Conservation (phyloP, 1,140 invertebrate species). For the Pinna nobilis region DNA sequence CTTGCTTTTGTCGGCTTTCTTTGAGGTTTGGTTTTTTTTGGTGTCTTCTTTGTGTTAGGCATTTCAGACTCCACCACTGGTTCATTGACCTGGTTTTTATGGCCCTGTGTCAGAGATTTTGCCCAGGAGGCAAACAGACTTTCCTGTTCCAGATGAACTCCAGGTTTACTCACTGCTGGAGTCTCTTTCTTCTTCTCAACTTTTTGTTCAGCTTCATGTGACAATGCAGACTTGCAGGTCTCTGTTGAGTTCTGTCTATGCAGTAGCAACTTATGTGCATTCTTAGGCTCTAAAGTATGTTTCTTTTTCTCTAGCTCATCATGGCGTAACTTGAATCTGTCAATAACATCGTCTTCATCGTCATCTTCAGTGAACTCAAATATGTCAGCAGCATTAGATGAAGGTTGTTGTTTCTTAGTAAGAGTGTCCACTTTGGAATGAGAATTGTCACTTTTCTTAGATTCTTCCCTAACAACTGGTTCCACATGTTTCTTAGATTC, state of each 20-base stretch:
- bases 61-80: neutral
- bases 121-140: constrained; percentile 22
- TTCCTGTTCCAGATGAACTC: constrained; percentile 12
- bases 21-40: neutral
- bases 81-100: constrained; percentile 7
- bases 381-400: constrained; percentile 36
- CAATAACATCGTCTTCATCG: constrained; percentile 31
- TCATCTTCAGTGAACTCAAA: constrained; percentile 58
- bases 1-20: neutral
- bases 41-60: neutral
- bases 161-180: too few species aligned
- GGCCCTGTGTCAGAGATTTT: constrained; percentile 5
- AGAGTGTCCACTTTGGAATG: neutral
- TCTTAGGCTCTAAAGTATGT: too few species aligned
- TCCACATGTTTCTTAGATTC: too few species aligned
- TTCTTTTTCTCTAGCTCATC: constrained; percentile 4
- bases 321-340: constrained; percentile 11
- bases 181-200: too few species aligned
- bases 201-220: too few species aligned
- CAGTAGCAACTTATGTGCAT: neutral
- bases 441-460: neutral
- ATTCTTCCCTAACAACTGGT: too few species aligned
- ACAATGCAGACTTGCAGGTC: too few species aligned
- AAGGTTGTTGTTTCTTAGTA: neutral
- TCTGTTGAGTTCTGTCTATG: neutral